Conservation (phyloP, 2,113 vertebrate genomes). For the Cariama cristata region DNA sequence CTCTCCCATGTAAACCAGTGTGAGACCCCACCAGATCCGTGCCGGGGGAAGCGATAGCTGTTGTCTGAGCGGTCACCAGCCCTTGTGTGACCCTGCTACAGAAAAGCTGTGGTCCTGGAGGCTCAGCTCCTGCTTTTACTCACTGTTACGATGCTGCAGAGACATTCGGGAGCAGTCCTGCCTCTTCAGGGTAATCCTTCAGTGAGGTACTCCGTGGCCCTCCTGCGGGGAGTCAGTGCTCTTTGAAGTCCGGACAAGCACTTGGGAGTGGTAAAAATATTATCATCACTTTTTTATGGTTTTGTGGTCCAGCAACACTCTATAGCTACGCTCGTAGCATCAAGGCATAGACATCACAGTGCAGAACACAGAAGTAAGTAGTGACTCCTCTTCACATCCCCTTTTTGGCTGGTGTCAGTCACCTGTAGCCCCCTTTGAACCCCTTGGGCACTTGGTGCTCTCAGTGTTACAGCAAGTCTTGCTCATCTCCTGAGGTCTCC, state of each 20-base stretch:
- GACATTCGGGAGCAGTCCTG: fast-evolving
- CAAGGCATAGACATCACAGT: neutral
- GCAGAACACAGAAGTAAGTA: neutral
- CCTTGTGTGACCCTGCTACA: neutral
- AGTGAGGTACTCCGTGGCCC: neutral
- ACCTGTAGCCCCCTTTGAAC: neutral
- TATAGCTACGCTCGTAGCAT: neutral
- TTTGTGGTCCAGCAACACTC: neutral
- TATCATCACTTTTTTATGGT: neutral
- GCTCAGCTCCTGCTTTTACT: neutral
- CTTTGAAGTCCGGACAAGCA: neutral
- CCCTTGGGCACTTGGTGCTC: fast-evolving
- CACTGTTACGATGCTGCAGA: neutral
- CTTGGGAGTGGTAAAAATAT: neutral
- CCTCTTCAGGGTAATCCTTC: neutral
- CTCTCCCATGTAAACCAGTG: fast-evolving
- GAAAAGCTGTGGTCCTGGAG: neutral
- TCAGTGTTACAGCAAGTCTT: neutral
- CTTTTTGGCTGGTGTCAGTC: neutral
- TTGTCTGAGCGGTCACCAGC: neutral
- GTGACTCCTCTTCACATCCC: neutral
- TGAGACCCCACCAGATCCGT: neutral
- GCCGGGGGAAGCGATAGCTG: fast-evolving
- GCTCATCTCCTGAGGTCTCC: neutral
- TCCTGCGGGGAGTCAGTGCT: neutral